Evolutionary conservation across 2,888 invertebrate genomes (phyloP), one percentile per base, ranked within the genome.

Genomic region (Caenorhabditis afra): DNA sequence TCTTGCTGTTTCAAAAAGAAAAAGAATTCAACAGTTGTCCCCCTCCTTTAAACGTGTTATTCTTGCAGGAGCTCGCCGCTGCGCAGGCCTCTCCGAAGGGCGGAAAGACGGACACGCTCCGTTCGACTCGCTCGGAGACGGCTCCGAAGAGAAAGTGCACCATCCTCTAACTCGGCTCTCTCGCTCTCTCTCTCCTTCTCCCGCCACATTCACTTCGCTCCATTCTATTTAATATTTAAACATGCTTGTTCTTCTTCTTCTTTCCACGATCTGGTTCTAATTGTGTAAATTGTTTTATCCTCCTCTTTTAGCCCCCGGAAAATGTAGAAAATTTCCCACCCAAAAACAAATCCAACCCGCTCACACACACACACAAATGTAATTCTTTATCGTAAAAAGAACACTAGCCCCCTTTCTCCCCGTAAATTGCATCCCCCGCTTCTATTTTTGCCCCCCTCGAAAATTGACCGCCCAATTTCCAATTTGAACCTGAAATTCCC

Each of bases 71-170:
- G 14, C 14, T 45, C 35, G 41, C 41, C 41, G 41, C 12, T 11
- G 14, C n/a, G n/a, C n/a, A n/a, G n/a, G n/a, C 41, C 11, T 14
- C 14, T 3, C n/a, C 47, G 18, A n/a, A 11, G 47, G 57, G 57
- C n/a, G 47, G 45, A 14, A 64, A 82, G 47, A 78, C 82, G 10
- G 82, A 82, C 45, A 82, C 82, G 45, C 74, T 82, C 14, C 77
- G 82, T 23, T 82, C 82, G 50, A 80, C 82, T 20, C 82, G 82
- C 45, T 80, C 80, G 4, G 82, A 82, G 45, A 61, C 55, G 44
- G 62, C 65, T 7, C 22, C 79, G 1, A 71, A 82, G 75, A 57
- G 76, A 67, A 67, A 66, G 23, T 82, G 82, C 76, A 68, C 79
- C 39, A 82, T 82, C 37, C 57, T 82, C 23, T 82, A 82, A 70